These are phyloP conservation scores for Melieria omissa DNA, from an alignment of 2,888 invertebrate species.

Conservation along the genomic window DNA sequence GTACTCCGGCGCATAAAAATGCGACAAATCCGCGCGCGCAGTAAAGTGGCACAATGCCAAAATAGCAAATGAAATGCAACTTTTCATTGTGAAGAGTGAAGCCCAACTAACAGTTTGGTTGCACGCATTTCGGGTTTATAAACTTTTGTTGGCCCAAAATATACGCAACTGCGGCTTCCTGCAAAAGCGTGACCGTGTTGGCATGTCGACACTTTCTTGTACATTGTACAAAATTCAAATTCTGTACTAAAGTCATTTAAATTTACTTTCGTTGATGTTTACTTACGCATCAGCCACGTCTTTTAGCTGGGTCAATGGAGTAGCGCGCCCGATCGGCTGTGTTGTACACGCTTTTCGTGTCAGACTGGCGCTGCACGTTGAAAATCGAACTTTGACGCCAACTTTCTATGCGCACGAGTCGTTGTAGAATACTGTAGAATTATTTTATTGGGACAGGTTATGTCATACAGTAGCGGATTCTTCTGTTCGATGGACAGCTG, in stretches of 20 bases:
- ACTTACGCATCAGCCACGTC: conserved; percentile 8
- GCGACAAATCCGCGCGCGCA: conserved; percentile 53
- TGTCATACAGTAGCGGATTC: conserved; percentile 30
- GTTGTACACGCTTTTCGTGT: conserved; percentile 44
- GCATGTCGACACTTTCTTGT: neutral
- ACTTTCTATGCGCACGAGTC: conserved; percentile 58
- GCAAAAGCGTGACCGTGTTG: conserved; percentile 29
- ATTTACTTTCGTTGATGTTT: conserved; percentile 36
- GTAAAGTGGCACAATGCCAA: neutral
- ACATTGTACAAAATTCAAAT: conserved; percentile 1
- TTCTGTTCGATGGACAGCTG: neutral
- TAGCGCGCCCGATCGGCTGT: neutral
- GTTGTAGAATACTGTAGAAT: neutral
- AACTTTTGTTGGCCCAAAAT: conserved; percentile 5
- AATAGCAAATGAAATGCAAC: neutral
- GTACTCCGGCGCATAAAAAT: conserved; percentile 55
- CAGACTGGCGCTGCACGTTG: conserved; percentile 1
- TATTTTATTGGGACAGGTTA: conserved; percentile 50
- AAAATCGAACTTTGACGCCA: conserved; percentile 17
- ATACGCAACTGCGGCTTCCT: neutral
- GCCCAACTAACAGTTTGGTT: conserved; percentile 30
- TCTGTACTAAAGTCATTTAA: neutral
- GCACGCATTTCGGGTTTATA: conserved; percentile 36
- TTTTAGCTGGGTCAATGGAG: conserved; percentile 22
- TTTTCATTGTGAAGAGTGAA: conserved; percentile 36